Percentiles rank a stretch among this genome's conserved stretches.
These are phyloP conservation scores for Serilophus lunatus DNA, from an alignment of 2,113 vertebrate genomes.

Conservation along the genomic window DNA sequence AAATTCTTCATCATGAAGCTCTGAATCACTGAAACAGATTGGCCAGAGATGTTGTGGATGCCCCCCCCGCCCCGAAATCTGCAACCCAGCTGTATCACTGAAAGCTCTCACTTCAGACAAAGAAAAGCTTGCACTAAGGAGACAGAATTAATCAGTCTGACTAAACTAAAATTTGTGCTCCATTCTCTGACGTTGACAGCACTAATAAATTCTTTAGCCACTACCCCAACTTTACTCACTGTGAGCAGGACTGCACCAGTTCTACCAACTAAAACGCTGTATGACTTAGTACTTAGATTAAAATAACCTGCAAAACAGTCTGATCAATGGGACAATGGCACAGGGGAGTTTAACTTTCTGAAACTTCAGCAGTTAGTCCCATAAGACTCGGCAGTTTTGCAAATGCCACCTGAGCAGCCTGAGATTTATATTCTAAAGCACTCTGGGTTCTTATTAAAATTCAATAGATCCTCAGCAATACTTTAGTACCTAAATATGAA, in stretches of 20 bases:
- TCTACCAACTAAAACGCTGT: not conserved
- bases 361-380: not conserved
- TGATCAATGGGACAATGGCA: not conserved
- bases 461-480: not conserved
- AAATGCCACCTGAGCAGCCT: not conserved
- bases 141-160: not conserved
- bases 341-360: not conserved
- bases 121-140: not conserved
- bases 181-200: not conserved
- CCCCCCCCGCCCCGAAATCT: not conserved
- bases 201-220: not conserved
- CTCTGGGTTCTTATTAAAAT: not conserved
- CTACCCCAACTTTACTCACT: not conserved
- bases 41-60: not conserved
- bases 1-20: not conserved
- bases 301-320: not conserved
- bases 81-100: not conserved
- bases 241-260: accelerated
- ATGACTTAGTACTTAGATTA: not conserved
- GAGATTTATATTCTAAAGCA: not conserved
- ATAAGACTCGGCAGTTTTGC: not conserved
- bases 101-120: not conserved
- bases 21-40: not conserved
- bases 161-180: not conserved
- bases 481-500: not conserved